Conservation (phyloP, 2,113 vertebrate genomes). For the Grammomys surdaster region DNA sequence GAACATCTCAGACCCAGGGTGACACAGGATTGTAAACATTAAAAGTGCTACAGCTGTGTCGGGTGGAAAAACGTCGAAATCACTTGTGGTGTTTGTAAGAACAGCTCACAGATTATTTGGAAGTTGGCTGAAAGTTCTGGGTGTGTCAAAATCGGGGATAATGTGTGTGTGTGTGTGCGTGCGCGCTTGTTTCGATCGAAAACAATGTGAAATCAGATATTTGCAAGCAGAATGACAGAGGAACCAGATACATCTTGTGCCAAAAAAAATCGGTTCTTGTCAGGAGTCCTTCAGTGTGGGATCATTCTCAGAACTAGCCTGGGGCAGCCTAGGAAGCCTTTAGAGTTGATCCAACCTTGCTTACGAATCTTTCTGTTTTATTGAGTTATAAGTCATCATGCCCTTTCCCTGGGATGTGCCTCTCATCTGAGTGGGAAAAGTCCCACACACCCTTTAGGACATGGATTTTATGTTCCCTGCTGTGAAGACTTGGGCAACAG, state of each 20-base stretch:
- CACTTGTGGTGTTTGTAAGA: conserved; percentile 57
- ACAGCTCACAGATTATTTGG: conserved; percentile 29
- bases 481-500: not conserved
- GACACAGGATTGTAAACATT: conserved; percentile 82
- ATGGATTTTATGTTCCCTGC: not conserved
- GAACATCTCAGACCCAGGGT: conserved; percentile 78
- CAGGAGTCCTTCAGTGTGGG: not conserved
- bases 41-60: conserved; percentile 77
- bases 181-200: conserved; percentile 23
- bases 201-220: conserved; percentile 13
- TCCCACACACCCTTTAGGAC: not conserved
- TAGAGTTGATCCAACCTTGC: not conserved
- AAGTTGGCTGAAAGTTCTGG: conserved; percentile 58
- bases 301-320: not conserved
- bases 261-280: not conserved
- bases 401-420: not conserved
- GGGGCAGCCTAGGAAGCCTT: not conserved
- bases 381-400: not conserved
- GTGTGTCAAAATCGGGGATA: conserved; percentile 63
- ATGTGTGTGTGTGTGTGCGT: not conserved
- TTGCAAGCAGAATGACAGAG: conserved; percentile 32
- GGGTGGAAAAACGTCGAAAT: conserved; percentile 78
- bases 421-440: not conserved
- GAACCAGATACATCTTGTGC: conserved; percentile 16
- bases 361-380: not conserved